phyloP scores from a whole-genome alignment of 2,888 invertebrate genomes.

The Brenthis ino region DNA sequence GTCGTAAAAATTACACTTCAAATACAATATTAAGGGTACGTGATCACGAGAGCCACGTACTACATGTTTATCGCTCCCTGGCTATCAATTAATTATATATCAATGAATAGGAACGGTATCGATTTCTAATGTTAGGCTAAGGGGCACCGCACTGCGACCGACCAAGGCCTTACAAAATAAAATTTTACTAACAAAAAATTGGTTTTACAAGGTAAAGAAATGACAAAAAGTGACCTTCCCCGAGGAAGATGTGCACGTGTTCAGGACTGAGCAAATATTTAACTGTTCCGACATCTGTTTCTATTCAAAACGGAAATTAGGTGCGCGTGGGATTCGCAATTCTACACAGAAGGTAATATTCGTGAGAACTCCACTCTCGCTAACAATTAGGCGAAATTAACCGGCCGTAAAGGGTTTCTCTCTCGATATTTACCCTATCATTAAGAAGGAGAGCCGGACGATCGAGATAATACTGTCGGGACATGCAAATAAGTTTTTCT shows the following conservation, averaged over 20 bases:
- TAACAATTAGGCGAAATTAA: constrained; percentile 77
- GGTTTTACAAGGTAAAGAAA: constrained; percentile 54
- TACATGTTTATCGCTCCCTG: constrained; percentile 53
- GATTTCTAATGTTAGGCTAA: constrained; percentile 67
- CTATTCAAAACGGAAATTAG: constrained; percentile 63
- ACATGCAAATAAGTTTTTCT: constrained; percentile 79
- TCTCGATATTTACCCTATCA: constrained; percentile 73
- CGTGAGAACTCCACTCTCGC: constrained; percentile 75
- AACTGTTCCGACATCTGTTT: constrained; percentile 62
- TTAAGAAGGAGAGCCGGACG: constrained; percentile 63
- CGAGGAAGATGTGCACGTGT: constrained; percentile 57
- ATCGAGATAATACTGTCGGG: constrained; percentile 70
- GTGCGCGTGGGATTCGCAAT: constrained; percentile 74
- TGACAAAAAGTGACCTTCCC: constrained; percentile 55
- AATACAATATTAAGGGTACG: constrained; percentile 62
- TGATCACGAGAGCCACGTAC: constrained; percentile 57
- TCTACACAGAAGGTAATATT: constrained; percentile 69
- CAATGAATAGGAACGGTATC: constrained; percentile 67
- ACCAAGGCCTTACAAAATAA: constrained; percentile 42
- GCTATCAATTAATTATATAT: constrained; percentile 69
- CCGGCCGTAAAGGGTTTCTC: constrained; percentile 67
- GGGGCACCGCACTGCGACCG: constrained; percentile 66
- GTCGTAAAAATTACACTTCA: constrained; percentile 74
- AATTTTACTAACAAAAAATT: neutral
- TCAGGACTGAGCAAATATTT: constrained; percentile 60